Base-by-base conservation (phyloP, 2,797 vertebrate genomes). In the Lithobates sylvaticus region DNA sequence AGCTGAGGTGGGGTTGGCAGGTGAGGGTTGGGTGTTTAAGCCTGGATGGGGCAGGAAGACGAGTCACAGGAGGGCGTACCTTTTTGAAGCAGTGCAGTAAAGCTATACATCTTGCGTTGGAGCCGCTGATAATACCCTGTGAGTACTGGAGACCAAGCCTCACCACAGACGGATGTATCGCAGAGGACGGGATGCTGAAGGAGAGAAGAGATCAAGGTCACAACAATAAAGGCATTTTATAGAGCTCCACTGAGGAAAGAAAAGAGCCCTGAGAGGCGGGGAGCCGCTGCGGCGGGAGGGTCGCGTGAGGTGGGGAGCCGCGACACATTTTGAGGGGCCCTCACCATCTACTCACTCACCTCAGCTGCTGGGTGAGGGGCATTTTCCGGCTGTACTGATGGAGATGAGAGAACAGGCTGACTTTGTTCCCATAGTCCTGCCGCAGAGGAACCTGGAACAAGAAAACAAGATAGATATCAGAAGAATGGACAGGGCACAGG, bases 71-170 rank as follows among this genome's bases (percentile, higher is more conserved):
- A 15, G 44, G 39, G 4, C 2, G 54, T 39, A 69, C 77, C 74
- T 99, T 97, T 91, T 97, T 97, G 90, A 99, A 97, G 89, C 97
- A 96, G 47, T 96, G 97, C 44, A 99, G 93, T 78, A 99, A 92
- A 0, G 97, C 96, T 0, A 99, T 95, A 80, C 97, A 97, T 65
- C 98, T 97, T 88, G 98, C 96, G 0, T 99, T 99, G 89, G 98
- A 99, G 76, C 98, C 98, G 0, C 97, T 96, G 90, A 99, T 92
- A 47, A 99, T 97, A 83, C 98, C 98, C 90, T 99, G 97, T 23
- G 98, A 99, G 89, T 99, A 99, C 93, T 97, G 98, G 84, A 99
- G 96, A 82, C 98, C 98, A 1, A 99, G 95, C 15, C 95, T 96
- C 87, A 99, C 96, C 88, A 99, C 94, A 13, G 97, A 96, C 26